phyloP scores from a whole-genome alignment of 2,888 invertebrate genomes.

The Cantharis rufa region DNA sequence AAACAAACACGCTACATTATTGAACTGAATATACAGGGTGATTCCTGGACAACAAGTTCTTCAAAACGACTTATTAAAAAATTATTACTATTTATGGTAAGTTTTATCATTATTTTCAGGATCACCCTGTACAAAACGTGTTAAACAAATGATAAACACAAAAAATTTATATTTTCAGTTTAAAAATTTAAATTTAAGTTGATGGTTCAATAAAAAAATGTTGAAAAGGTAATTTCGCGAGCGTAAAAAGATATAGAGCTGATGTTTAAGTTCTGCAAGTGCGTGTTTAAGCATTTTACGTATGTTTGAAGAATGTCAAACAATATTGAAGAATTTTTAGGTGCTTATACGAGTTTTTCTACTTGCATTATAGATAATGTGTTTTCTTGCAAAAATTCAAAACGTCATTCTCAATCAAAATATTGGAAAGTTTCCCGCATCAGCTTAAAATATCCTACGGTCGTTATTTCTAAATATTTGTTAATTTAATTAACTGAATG shows the following conservation, averaged over 20 bases:
- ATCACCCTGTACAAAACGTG: background rate
- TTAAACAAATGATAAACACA: background rate
- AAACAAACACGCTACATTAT: background rate
- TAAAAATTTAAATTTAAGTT: background rate
- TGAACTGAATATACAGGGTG: too few relatives aligned
- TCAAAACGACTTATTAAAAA: too few relatives aligned
- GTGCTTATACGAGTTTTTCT: background rate
- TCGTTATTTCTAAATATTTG: background rate
- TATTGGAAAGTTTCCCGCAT: background rate
- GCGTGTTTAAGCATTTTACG: background rate
- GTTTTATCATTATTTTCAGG: too few relatives aligned
- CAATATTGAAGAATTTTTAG: background rate
- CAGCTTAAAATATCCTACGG: background rate
- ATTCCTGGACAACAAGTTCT: too few relatives aligned
- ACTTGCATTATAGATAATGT: background rate
- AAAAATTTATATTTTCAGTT: background rate
- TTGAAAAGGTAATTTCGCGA: background rate
- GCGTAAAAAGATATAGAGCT: background rate
- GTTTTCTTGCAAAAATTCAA: background rate
- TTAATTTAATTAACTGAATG: background rate
- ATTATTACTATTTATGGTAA: too few relatives aligned
- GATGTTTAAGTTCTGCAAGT: background rate
- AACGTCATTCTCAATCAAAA: background rate
- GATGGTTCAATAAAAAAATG: background rate
- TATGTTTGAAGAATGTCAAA: background rate